Evolutionary conservation across 1,140 invertebrate species (phyloP), one percentile per base, ranked within the genome.

Genomic region (Leptinotarsa defecta): DNA sequence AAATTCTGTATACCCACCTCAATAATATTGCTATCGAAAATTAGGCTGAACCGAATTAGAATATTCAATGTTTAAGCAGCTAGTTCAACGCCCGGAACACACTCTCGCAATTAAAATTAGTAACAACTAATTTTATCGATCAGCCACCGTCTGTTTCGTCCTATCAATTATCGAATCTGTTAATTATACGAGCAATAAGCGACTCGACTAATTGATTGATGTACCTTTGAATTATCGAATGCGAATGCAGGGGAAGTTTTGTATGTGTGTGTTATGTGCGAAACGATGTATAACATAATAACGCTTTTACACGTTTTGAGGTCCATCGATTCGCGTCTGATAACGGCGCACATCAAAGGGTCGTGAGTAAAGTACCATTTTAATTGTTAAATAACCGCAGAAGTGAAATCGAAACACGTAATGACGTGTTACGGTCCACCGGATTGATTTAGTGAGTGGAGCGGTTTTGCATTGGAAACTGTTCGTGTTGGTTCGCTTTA

Each of bases 171-270:
- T 57, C n/a, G 52, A 57, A 19, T 57, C 52, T 57, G 52, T 57
- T 57, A 57, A 57, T 57, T 57, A 57, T 57, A 57, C 34, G 34
- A 43, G 34, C 34, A 43, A 19, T 57, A 57, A 57, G 52, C 13
- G 52, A 57, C 52, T 57, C 52, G 52, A 57, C n/a, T 57, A 57
- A 57, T 57, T 57, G 52, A 57, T 57, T 57, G 52, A 57, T 57
- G 52, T 57, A 57, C 52, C 52, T 57, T 15, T 57, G 52, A 57
- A 57, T 57, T 57, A 57, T 57, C n/a, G 15, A 19, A 57, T 5
- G 6, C 52, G 52, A 5, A 57, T 57, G 13, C n/a, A 4, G n/a
- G n/a, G 52, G 52, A 19, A 57, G 15, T 3, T 17, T 57, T 57
- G 3, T 57, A 57, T 57, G 15, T 19, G 17, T 57, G 52, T 57